Percentiles rank a stretch among this genome's conserved stretches.
These are phyloP conservation scores for Pilophorus perplexus DNA, from an alignment of 2,888 invertebrate species.

Conservation along the genomic window DNA sequence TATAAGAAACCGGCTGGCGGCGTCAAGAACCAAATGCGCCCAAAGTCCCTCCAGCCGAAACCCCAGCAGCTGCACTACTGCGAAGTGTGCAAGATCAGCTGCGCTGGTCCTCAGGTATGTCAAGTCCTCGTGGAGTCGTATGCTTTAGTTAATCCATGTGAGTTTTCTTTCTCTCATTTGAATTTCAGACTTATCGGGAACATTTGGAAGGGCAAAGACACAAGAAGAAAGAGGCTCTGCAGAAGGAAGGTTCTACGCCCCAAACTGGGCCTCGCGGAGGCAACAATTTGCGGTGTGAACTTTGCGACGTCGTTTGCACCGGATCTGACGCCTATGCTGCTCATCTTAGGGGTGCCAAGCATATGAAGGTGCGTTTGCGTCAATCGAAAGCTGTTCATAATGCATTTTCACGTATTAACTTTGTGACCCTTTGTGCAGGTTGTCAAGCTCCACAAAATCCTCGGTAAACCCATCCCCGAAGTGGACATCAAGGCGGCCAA, in stretches of 20 bases:
- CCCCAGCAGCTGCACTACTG: slow-evolving; percentile 95
- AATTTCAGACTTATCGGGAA: slow-evolving; percentile 79
- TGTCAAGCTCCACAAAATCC: slow-evolving; percentile 90
- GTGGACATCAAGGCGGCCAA: slow-evolving; percentile 73
- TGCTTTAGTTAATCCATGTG: not conserved
- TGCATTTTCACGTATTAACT: no score
- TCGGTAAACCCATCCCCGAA: slow-evolving; percentile 96
- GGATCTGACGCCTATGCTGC: slow-evolving; percentile 98
- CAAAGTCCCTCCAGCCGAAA: slow-evolving; percentile 75
- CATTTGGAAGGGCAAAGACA: slow-evolving; percentile 98
- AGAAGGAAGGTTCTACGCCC: slow-evolving; percentile 68
- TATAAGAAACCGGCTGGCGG: slow-evolving; percentile 60
- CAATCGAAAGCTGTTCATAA: not conserved
- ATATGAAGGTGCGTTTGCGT: slow-evolving; percentile 74
- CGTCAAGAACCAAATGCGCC: slow-evolving; percentile 60
- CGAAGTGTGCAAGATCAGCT: slow-evolving; percentile 98
- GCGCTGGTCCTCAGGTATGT: slow-evolving; percentile 81
- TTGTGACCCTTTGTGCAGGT: slow-evolving; percentile 53
- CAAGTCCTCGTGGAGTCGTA: not conserved
- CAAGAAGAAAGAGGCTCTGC: slow-evolving; percentile 53
- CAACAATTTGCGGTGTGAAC: slow-evolving; percentile 83
- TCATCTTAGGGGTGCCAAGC: slow-evolving; percentile 95
- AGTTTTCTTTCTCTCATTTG: not conserved
- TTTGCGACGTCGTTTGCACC: slow-evolving; percentile 98
- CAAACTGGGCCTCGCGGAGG: slow-evolving; percentile 55